These are phyloP conservation scores for Pangasius djambal DNA, from an alignment of 2,797 vertebrate species.

Conservation along the genomic window DNA sequence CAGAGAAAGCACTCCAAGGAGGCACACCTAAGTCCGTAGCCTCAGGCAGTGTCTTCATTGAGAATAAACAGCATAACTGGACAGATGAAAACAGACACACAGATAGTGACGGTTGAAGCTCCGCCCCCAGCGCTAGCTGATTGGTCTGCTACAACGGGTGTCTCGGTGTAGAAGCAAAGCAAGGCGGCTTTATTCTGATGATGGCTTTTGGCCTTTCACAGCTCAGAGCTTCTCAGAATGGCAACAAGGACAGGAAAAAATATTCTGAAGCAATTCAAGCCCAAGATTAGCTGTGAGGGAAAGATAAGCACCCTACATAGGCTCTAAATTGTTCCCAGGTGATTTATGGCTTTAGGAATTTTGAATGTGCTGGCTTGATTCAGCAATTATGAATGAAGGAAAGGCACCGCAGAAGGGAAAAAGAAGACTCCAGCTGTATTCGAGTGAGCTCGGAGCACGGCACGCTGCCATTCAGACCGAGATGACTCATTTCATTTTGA, in stretches of 20 bases:
- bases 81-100: constrained; percentile 44
- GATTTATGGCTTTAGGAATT: constrained; percentile 31
- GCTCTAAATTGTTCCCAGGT: constrained; percentile 28
- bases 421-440: not conserved
- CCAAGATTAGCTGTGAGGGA: constrained; percentile 36
- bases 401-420: not conserved
- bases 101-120: constrained; percentile 65
- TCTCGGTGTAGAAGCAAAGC: constrained; percentile 61
- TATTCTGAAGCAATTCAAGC: constrained; percentile 53
- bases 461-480: constrained; percentile 5
- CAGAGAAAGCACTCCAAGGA: constrained; percentile 52
- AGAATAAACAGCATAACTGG: constrained; percentile 46
- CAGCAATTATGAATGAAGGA: constrained; percentile 27
- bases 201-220: constrained; percentile 73
- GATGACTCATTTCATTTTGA: constrained; percentile 17
- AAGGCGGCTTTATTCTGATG: constrained; percentile 67
- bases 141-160: constrained; percentile 77
- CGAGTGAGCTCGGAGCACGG: not conserved
- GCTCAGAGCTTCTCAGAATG: constrained; percentile 57
- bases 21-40: constrained; percentile 38
- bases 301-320: constrained; percentile 25
- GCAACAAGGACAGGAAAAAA: constrained; percentile 55
- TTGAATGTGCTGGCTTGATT: constrained; percentile 15
- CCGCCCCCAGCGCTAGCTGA: constrained; percentile 75
- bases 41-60: constrained; percentile 39